Conservation (phyloP, 2,797 vertebrate species). For the Micropoecilia bifurca region DNA sequence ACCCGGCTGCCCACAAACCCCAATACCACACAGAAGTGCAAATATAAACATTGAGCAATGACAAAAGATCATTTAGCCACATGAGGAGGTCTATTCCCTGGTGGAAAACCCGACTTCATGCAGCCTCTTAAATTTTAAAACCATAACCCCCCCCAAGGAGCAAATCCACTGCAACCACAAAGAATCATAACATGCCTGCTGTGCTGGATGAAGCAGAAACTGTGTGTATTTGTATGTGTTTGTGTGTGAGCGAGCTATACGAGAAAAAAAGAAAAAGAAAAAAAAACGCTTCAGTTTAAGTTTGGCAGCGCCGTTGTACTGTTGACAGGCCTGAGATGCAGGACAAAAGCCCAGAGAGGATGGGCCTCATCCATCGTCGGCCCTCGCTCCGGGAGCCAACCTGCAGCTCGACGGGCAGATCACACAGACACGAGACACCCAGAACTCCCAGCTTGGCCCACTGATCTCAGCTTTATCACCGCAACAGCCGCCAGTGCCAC, state of each 20-base stretch:
- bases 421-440: slow-evolving; percentile 70
- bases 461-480: slow-evolving; percentile 68
- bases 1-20: slow-evolving; percentile 32
- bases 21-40: slow-evolving; percentile 31
- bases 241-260: slow-evolving; percentile 8
- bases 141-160: slow-evolving; percentile 30
- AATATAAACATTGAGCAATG: slow-evolving; percentile 30
- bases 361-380: slow-evolving; percentile 71
- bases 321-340: slow-evolving; percentile 70
- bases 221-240: slow-evolving; percentile 15
- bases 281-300: slow-evolving; percentile 20
- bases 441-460: slow-evolving; percentile 69
- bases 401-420: slow-evolving; percentile 67
- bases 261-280: background rate
- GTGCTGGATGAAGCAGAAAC: slow-evolving; percentile 31
- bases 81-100: slow-evolving; percentile 49
- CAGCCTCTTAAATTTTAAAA: slow-evolving; percentile 62
- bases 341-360: slow-evolving; percentile 69
- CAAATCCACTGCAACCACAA: slow-evolving; percentile 49
- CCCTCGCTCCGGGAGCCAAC: slow-evolving; percentile 61
- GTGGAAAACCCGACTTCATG: slow-evolving; percentile 57
- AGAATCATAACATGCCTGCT: slow-evolving; percentile 38
- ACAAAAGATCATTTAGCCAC: slow-evolving; percentile 50
- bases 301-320: slow-evolving; percentile 44
- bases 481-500: slow-evolving; percentile 63